Evolutionary conservation across 2,113 vertebrate species (phyloP).

Genomic region (Struthidea cinerea): DNA sequence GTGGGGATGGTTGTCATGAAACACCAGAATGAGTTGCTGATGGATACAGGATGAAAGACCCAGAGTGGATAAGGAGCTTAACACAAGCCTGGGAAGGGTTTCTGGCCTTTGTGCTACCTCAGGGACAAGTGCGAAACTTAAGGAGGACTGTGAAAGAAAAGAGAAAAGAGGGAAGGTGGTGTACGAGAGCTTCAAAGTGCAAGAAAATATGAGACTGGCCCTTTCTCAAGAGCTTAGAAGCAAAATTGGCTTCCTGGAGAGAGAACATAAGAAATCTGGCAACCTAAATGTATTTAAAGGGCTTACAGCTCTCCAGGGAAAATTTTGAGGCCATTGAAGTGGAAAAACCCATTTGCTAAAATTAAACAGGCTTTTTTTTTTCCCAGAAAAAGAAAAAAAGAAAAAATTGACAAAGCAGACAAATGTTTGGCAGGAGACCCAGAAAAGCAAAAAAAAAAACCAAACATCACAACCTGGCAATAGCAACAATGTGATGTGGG

Average conservation of each 20-base stretch:
- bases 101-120: not conserved
- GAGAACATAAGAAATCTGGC: constrained; percentile 49
- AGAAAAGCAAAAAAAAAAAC: not conserved
- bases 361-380: constrained; percentile 1
- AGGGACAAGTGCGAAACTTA: not conserved
- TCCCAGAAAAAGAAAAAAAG: not conserved
- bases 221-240: constrained; percentile 39
- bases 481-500: not conserved
- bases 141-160: not conserved
- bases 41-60: not conserved
- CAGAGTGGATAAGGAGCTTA: constrained; percentile 15
- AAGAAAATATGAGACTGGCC: constrained; percentile 28
- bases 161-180: not conserved
- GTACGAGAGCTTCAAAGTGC: not conserved
- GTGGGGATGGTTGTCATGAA: not conserved
- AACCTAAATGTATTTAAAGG: constrained; percentile 55
- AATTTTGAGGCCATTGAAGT: constrained; percentile 39
- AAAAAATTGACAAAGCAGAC: not conserved
- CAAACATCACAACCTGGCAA: not conserved
- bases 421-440: constrained; percentile 3
- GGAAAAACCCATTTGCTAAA: constrained; percentile 4
- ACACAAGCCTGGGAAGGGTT: constrained; percentile 22
- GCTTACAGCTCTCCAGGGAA: constrained; percentile 24
- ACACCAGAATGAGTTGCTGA: not conserved
- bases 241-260: constrained; percentile 52